phyloP scores from a whole-genome alignment of 2,888 invertebrate genomes.

The Phengaris alcon region DNA sequence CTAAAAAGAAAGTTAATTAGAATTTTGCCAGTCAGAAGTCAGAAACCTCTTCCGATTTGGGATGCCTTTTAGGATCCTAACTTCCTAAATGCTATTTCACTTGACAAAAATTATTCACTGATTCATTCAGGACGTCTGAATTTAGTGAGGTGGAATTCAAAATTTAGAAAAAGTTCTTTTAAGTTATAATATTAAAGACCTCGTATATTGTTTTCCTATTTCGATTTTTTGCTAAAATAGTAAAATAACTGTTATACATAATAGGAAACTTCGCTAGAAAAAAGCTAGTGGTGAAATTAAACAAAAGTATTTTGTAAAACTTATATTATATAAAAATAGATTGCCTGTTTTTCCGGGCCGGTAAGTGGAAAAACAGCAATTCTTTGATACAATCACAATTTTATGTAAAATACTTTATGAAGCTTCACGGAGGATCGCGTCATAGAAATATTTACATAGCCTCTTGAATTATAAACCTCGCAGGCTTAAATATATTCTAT shows the following conservation, averaged over 20 bases:
- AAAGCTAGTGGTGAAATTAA: background rate
- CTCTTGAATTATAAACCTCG: slow-evolving; percentile 6
- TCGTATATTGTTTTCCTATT: background rate
- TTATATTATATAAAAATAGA: slow-evolving; percentile 9
- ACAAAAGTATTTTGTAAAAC: background rate
- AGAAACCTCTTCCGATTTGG: too few relatives aligned
- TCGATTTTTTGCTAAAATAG: background rate
- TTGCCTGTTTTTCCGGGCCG: too few relatives aligned
- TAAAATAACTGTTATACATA: background rate
- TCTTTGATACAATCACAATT: slow-evolving; percentile 17
- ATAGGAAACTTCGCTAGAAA: background rate
- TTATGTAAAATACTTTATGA: background rate
- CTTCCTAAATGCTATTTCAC: too few relatives aligned
- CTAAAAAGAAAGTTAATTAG: too few relatives aligned
- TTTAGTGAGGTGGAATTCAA: too few relatives aligned
- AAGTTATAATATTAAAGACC: too few relatives aligned
- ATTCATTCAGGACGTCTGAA: too few relatives aligned
- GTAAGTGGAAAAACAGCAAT: background rate
- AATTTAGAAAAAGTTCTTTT: too few relatives aligned
- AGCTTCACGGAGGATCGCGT: background rate
- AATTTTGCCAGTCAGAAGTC: too few relatives aligned
- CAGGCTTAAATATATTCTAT: slow-evolving; percentile 3
- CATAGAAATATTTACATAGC: slow-evolving; percentile 7
- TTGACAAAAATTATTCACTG: too few relatives aligned
- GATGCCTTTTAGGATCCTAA: too few relatives aligned